A percentile compares a stretch with the other conserved stretches of the same genome.
These are phyloP conservation scores for Pituophis catenifer DNA, from an alignment of 2,113 vertebrate species.

Conservation along the genomic window DNA sequence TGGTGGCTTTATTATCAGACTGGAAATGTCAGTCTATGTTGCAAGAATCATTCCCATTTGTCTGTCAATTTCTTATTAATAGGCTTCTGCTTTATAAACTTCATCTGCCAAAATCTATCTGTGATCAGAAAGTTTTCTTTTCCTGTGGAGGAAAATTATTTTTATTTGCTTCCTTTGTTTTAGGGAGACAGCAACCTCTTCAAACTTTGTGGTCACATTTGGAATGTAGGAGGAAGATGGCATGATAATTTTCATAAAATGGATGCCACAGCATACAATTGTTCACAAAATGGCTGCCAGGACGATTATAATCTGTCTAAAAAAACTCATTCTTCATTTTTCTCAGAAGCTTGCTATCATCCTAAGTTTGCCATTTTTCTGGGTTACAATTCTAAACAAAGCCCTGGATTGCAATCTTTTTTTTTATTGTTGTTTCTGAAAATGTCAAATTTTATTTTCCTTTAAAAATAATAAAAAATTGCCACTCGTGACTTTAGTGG, in stretches of 20 bases:
- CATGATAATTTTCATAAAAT: neutral
- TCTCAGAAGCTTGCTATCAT: neutral
- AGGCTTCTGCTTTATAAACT: neutral
- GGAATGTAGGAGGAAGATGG: neutral
- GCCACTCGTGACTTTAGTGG: neutral
- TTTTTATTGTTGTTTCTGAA: neutral
- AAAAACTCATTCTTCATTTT: neutral
- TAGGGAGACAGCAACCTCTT: neutral
- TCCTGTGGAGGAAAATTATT: neutral
- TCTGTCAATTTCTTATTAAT: neutral
- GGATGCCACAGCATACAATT: neutral
- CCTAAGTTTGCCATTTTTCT: neutral
- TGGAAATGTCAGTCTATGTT: neutral
- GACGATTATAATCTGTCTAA: neutral
- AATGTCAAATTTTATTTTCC: neutral
- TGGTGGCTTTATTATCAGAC: neutral
- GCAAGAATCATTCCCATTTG: neutral
- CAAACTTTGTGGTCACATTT: neutral
- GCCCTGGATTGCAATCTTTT: neutral
- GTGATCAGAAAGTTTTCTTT: neutral
- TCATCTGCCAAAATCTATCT: neutral
- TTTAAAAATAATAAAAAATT: neutral
- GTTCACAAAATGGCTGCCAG: neutral
- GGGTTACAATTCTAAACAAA: neutral
- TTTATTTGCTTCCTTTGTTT: neutral